Base-by-base conservation (phyloP, 2,113 vertebrate species). In the Tupaia tana region DNA sequence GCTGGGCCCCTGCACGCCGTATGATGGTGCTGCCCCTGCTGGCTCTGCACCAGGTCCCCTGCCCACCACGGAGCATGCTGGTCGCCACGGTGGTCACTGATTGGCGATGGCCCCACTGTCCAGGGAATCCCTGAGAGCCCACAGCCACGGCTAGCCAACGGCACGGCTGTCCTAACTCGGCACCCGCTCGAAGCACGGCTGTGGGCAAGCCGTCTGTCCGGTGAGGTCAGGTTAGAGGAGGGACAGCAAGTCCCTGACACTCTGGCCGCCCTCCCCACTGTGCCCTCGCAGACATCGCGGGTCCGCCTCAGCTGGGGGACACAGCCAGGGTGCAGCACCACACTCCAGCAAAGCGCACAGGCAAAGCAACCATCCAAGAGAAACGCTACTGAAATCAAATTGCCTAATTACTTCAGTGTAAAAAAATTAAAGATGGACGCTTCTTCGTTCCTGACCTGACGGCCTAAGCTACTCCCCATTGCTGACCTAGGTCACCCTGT, bases 321-420 rank as follows among this genome's bases (percentile, higher is more conserved):
- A 4, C 87, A 69, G 56, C 56, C 70, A n/a, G 20, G 34, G 71
- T 31, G 61, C 2, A 31, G 63, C 9, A 9, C 31, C 61, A 3
- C 9, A 0, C 22, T 85, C 69, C 31, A 34, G 64, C 20, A 31
- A 4, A 11, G 25, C 7, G 14, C 54, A 79, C 64, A 56, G 15
- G 84, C 78, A 66, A 96, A 95, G 70, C 61, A 86, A 91, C 54
- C 22, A 29, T 69, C 73, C 20, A 54, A 87, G 75, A 52, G 34
- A 71, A 73, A 93, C 34, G 11, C 70, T 67, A 71, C 64, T 74
- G 29, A 64, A 63, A 29, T 14, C 14, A 15, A 69, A 43, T 43
- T 43, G 43, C 43, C 56, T 15, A 71, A 56, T 34, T 70, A 18
- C 22, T 43, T 27, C 64, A 75, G 8, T n/a, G 71, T 34, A 1